Percentiles rank a stretch among this genome's conserved stretches.
phyloP scores from a whole-genome alignment of 2,797 vertebrate species.

The Hylomyscus alleni region DNA sequence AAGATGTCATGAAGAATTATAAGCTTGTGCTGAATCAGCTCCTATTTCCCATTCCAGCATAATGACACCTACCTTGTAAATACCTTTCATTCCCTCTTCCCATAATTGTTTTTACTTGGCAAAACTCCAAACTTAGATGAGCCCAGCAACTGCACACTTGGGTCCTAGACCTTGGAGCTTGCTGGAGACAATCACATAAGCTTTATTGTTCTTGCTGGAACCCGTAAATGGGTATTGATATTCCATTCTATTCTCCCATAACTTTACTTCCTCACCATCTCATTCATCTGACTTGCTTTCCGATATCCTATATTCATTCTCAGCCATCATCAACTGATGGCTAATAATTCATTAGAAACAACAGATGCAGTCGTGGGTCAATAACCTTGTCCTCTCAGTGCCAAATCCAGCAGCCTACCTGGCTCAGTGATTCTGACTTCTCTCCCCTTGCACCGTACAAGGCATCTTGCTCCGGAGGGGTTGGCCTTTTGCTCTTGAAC shows the following conservation, averaged over 20 bases:
- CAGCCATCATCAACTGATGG: background rate
- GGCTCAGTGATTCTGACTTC: background rate
- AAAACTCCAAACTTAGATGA: background rate
- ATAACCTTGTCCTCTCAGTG: background rate
- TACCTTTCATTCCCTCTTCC: background rate
- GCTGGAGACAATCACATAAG: background rate
- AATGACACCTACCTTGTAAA: background rate
- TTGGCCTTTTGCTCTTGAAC: background rate
- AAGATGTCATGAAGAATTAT: background rate
- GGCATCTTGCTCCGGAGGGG: background rate
- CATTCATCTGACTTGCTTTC: background rate
- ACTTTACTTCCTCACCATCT: slow-evolving; percentile 6
- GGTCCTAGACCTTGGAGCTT: background rate
- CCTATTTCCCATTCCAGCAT: background rate
- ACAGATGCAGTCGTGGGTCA: background rate
- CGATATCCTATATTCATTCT: background rate
- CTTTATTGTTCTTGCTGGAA: slow-evolving; percentile 12
- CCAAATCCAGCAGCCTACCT: background rate
- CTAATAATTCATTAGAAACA: background rate
- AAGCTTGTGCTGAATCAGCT: background rate
- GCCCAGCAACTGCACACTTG: background rate
- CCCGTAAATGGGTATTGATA: slow-evolving; percentile 6
- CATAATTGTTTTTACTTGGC: background rate
- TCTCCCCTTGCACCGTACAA: background rate
- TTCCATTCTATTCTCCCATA: background rate